phyloP scores from a whole-genome alignment of 2,113 vertebrate species.

The Ceuthmochares aereus region DNA sequence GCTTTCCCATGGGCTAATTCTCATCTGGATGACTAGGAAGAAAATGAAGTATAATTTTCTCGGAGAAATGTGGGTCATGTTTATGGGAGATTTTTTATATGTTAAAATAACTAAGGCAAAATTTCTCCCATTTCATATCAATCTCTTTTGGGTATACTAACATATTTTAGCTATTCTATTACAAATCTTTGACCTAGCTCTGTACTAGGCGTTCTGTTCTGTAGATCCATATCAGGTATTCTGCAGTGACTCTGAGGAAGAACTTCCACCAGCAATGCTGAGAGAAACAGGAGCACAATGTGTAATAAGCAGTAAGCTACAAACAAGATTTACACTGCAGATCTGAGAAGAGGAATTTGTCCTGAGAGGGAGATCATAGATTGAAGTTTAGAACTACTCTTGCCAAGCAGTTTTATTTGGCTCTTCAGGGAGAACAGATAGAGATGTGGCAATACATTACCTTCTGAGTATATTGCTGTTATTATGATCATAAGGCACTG shows the following conservation, averaged over 20 bases:
- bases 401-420: neutral
- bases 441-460: neutral
- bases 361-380: neutral
- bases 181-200: neutral
- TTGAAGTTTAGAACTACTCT: neutral
- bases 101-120: neutral
- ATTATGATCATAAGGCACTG: neutral
- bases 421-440: neutral
- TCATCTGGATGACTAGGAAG: neutral
- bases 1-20: neutral
- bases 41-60: neutral
- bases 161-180: neutral
- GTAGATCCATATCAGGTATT: neutral
- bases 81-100: neutral
- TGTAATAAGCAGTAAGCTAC: neutral
- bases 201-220: neutral
- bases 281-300: neutral
- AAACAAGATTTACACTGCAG: neutral
- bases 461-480: neutral
- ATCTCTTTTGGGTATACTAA: neutral
- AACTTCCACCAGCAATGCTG: neutral
- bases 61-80: neutral
- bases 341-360: neutral
- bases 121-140: neutral
- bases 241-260: neutral